Conservation (phyloP, 1,140 invertebrate genomes). For the Andrena cerasifolii region DNA sequence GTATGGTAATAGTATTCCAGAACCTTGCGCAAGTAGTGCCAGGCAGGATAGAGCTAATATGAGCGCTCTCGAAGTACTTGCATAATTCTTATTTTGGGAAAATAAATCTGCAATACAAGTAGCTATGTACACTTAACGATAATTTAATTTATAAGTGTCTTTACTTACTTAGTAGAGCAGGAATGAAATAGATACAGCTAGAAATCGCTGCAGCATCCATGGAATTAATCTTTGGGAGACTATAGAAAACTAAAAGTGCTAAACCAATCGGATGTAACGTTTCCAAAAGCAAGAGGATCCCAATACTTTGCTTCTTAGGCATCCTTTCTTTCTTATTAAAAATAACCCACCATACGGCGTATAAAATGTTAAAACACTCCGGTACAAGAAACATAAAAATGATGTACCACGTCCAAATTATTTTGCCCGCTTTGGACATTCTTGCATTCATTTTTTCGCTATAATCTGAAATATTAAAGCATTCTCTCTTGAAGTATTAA, state of each 20-base stretch:
- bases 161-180: constrained; percentile 86
- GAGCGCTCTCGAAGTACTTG: constrained; percentile 39
- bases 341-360: constrained; percentile 90
- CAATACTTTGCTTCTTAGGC: constrained; percentile 83
- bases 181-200: constrained; percentile 94
- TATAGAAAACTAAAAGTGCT: constrained; percentile 90
- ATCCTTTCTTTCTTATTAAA: constrained; percentile 89
- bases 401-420: constrained; percentile 96
- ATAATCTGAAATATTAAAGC: constrained; percentile 1
- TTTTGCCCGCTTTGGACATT: constrained; percentile 86
- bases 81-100: constrained; percentile 77
- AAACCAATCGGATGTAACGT: constrained; percentile 91
- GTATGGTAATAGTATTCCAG: constrained; percentile 59
- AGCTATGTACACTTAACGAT: background rate
- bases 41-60: constrained; percentile 62
- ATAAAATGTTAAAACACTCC: constrained; percentile 90
- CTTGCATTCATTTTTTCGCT: background rate
- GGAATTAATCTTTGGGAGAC: constrained; percentile 93
- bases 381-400: constrained; percentile 91
- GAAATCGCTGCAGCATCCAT: constrained; percentile 95
- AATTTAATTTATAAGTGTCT: constrained; percentile 16
- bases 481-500: constrained; percentile 85
- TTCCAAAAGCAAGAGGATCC: constrained; percentile 89
- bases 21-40: constrained; percentile 78
- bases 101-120: constrained; percentile 77